Conservation (phyloP, 2,113 vertebrate genomes). For the Xyliphius kryptos region DNA sequence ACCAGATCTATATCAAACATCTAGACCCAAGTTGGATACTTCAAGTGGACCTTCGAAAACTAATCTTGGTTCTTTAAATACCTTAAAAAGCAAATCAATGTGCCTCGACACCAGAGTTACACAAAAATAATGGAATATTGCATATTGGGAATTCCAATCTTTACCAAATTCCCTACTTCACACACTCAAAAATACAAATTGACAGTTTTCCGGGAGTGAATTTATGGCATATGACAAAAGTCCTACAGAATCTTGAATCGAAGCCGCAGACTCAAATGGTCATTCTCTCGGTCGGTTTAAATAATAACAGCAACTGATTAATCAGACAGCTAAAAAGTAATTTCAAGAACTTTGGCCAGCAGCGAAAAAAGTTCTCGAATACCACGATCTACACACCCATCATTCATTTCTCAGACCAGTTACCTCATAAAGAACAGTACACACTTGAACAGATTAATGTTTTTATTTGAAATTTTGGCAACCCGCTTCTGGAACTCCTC, state of each 20-base stretch:
- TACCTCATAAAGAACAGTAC: not conserved
- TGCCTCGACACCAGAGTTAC: no score
- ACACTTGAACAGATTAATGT: not conserved
- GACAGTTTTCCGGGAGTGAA: slow-evolving; percentile 4
- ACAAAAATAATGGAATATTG: not conserved
- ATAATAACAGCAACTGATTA: not conserved
- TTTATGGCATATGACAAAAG: not conserved
- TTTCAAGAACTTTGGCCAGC: slow-evolving; percentile 1
- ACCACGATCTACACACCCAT: not conserved
- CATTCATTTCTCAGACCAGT: not conserved
- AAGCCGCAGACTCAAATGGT: not conserved
- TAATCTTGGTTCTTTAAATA: no score
- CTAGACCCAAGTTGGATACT: no score
- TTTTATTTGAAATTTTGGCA: not conserved
- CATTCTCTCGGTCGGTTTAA: not conserved
- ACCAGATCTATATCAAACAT: no score
- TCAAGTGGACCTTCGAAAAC: no score
- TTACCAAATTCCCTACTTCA: not conserved
- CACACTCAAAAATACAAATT: not conserved
- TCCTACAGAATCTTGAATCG: not conserved
- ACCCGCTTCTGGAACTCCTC: not conserved
- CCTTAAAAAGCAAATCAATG: no score
- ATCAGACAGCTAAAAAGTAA: not conserved
- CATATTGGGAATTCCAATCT: not conserved
- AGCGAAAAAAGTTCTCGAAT: not conserved